These are phyloP conservation scores for Orcinus orca DNA, from an alignment of 2,113 vertebrate genomes.

Conservation along the genomic window DNA sequence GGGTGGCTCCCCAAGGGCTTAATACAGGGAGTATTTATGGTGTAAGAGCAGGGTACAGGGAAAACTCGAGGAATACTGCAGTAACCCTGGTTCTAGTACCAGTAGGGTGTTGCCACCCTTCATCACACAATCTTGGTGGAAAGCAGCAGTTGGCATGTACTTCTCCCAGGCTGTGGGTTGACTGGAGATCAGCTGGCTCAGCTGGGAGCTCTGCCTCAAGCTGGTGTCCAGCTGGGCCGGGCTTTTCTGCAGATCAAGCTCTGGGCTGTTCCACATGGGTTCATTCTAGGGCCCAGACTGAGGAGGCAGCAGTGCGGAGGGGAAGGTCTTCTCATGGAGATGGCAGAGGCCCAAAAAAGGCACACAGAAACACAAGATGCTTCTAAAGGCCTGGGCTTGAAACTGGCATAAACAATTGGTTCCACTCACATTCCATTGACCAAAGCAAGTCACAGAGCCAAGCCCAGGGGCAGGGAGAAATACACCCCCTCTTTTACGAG, in stretches of 20 bases:
- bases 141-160: not conserved
- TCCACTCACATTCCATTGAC: not conserved
- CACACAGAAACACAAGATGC: not conserved
- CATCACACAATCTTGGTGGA: not conserved
- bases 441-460: not conserved
- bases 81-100: not conserved
- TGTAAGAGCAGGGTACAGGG: not conserved
- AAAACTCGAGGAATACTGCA: not conserved
- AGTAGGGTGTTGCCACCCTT: not conserved
- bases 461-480: not conserved
- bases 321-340: not conserved
- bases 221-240: not conserved
- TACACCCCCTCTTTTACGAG: not conserved
- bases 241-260: not conserved
- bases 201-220: not conserved
- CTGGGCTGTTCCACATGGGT: not conserved
- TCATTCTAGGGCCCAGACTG: not conserved
- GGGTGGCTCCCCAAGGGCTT: not conserved
- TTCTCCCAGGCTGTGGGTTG: not conserved
- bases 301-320: not conserved
- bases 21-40: not conserved
- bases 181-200: not conserved
- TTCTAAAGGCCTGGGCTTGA: not conserved
- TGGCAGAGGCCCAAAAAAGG: not conserved
- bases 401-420: not conserved